Conservation (phyloP, 2,888 invertebrate genomes). For the Onchidella celtica region DNA sequence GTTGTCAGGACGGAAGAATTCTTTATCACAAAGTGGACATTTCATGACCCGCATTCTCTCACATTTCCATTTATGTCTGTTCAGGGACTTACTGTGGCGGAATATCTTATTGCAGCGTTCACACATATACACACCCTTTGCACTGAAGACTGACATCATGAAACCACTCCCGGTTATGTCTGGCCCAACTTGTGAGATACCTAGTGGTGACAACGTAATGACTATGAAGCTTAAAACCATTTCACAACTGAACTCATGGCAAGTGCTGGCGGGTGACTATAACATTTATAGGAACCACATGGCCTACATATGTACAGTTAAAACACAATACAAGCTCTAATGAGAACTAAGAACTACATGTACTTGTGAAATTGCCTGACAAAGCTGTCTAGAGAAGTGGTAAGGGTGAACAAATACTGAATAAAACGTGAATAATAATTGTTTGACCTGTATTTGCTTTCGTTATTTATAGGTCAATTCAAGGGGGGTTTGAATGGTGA, state of each 20-base stretch:
- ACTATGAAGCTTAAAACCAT: too few relatives aligned
- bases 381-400: too few relatives aligned
- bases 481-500: too few relatives aligned
- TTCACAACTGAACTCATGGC: too few relatives aligned
- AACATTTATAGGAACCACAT: background rate
- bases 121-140: slow-evolving; percentile 17
- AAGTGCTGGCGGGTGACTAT: slow-evolving; percentile 14
- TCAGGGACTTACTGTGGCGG: slow-evolving; percentile 43
- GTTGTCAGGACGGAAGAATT: slow-evolving; percentile 43
- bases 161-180: background rate
- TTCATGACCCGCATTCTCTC: slow-evolving; percentile 44
- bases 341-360: too few relatives aligned
- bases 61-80: slow-evolving; percentile 53
- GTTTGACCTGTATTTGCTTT: too few relatives aligned
- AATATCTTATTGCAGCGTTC: slow-evolving; percentile 41
- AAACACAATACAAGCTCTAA: too few relatives aligned
- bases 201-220: slow-evolving; percentile 29
- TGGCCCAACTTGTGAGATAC: background rate
- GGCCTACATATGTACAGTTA: too few relatives aligned
- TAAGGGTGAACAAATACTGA: too few relatives aligned
- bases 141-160: slow-evolving; percentile 11
- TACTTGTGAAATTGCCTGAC: too few relatives aligned
- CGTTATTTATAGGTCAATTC: too few relatives aligned
- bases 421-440: too few relatives aligned
- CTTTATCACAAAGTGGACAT: slow-evolving; percentile 43